Percentiles rank a stretch among this genome's conserved stretches.
These are phyloP conservation scores for Phortica okadai DNA, from an alignment of 2,888 invertebrate genomes.

Conservation along the genomic window DNA sequence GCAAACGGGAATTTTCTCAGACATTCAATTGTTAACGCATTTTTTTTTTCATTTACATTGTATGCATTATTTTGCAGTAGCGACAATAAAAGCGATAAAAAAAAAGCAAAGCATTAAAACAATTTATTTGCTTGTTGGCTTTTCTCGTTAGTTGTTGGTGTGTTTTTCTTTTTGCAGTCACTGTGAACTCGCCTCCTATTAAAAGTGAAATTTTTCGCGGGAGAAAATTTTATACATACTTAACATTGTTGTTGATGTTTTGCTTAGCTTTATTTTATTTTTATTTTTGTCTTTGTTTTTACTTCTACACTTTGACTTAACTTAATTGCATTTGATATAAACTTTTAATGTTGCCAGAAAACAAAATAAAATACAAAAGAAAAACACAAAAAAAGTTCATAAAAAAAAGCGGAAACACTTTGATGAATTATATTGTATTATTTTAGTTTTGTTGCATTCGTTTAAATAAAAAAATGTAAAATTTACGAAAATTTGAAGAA, in stretches of 20 bases:
- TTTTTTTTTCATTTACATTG: background rate
- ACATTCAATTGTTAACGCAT: slow-evolving; percentile 37
- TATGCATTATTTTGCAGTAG: slow-evolving; percentile 18
- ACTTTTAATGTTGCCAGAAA: slow-evolving; percentile 16
- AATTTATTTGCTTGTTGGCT: slow-evolving; percentile 67
- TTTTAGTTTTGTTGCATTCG: slow-evolving; percentile 13
- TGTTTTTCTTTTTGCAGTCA: slow-evolving; percentile 41
- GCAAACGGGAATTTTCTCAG: background rate
- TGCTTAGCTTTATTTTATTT: slow-evolving; percentile 32
- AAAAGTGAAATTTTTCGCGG: slow-evolving; percentile 67
- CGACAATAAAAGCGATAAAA: slow-evolving; percentile 1
- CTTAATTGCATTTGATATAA: slow-evolving; percentile 35
- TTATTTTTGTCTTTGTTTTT: slow-evolving; percentile 30
- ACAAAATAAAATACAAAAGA: slow-evolving; percentile 25
- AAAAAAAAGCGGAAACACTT: slow-evolving; percentile 24
- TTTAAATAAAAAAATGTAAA: slow-evolving; percentile 1
- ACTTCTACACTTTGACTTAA: slow-evolving; percentile 30
- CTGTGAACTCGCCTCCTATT: slow-evolving; percentile 46
- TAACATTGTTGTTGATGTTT: slow-evolving; percentile 36
- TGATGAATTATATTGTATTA: slow-evolving; percentile 18
- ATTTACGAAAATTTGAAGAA: background rate
- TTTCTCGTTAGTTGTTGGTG: slow-evolving; percentile 47
- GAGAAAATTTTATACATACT: slow-evolving; percentile 62
- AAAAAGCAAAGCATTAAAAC: slow-evolving; percentile 44
- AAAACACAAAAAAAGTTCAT: slow-evolving; percentile 33